Evolutionary conservation across 2,888 invertebrate genomes (phyloP).

Genomic region (Folsomia manolachei): DNA sequence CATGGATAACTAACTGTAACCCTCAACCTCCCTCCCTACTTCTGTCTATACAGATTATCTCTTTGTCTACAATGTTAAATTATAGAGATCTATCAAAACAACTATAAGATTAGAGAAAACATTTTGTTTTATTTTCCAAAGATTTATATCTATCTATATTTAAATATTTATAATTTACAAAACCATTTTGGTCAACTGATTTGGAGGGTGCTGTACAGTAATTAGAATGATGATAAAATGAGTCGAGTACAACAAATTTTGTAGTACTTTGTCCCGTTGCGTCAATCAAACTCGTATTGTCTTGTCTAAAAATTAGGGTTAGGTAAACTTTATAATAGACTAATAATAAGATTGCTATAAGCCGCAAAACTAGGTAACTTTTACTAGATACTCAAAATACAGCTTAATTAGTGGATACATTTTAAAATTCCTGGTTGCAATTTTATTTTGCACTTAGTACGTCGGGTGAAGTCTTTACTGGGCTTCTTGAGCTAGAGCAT

Average conservation of each 20-base stretch:
- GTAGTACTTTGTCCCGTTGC: conserved; percentile 5
- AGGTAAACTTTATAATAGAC: not conserved
- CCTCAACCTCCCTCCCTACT: not conserved
- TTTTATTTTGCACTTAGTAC: not conserved
- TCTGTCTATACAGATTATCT: not conserved
- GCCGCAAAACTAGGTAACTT: too few relatives aligned
- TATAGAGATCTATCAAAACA: not conserved
- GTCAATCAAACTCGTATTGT: conserved; percentile 17
- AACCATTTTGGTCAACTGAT: conserved; percentile 48
- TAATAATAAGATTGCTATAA: not conserved
- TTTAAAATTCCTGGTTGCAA: not conserved
- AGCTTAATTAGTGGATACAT: not conserved
- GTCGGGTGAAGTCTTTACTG: not conserved
- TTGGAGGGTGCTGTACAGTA: conserved; percentile 52
- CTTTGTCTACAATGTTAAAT: not conserved
- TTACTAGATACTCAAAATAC: not conserved
- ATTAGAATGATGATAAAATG: conserved; percentile 13
- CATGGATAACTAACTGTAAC: too few relatives aligned
- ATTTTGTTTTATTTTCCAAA: conserved; percentile 3
- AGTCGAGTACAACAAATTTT: conserved; percentile 1
- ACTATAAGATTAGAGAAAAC: conserved; percentile 5
- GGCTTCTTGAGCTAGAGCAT: not conserved
- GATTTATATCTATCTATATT: conserved; percentile 1
- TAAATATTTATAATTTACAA: conserved; percentile 5
- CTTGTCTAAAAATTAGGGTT: conserved; percentile 10